These are phyloP conservation scores for Parasteatoda lunata DNA, from an alignment of 2,888 invertebrate species.

Conservation along the genomic window DNA sequence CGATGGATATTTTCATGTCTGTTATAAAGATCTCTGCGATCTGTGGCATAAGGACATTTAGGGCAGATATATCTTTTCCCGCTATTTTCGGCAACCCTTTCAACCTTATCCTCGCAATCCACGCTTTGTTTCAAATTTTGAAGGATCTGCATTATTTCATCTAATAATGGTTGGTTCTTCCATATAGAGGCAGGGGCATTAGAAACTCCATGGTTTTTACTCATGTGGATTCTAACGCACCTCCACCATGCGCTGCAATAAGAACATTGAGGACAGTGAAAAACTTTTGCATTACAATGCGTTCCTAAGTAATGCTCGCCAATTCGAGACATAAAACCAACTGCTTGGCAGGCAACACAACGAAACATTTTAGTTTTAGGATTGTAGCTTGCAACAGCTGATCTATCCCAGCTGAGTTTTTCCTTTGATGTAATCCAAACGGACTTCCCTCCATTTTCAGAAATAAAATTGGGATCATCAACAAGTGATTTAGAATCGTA, in stretches of 20 bases:
- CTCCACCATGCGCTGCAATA: constrained; percentile 86
- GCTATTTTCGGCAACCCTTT: constrained; percentile 58
- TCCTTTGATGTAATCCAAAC: constrained; percentile 83
- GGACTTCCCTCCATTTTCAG: constrained; percentile 32
- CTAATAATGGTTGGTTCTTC: constrained; percentile 84
- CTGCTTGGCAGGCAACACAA: constrained; percentile 83
- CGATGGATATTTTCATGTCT: constrained; percentile 94
- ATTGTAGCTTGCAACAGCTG: constrained; percentile 87
- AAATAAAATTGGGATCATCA: constrained; percentile 26
- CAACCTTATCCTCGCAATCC: constrained; percentile 73
- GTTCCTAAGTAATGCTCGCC: constrained; percentile 87
- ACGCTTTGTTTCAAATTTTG: constrained; percentile 82
- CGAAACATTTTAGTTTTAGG: constrained; percentile 84
- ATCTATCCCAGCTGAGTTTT: constrained; percentile 83
- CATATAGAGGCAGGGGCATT: constrained; percentile 76
- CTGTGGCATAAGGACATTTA: constrained; percentile 92
- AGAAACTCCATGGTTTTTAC: constrained; percentile 83
- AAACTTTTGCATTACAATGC: constrained; percentile 81
- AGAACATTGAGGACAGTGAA: constrained; percentile 81
- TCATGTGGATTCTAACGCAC: constrained; percentile 83
- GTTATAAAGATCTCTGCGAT: constrained; percentile 90
- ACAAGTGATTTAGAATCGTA: constrained; percentile 38
- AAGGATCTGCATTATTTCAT: constrained; percentile 83
- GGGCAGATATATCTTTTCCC: constrained; percentile 83
- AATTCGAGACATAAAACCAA: constrained; percentile 83